Conservation (phyloP, 2,888 invertebrate genomes). For the Amphipyra berbera region DNA sequence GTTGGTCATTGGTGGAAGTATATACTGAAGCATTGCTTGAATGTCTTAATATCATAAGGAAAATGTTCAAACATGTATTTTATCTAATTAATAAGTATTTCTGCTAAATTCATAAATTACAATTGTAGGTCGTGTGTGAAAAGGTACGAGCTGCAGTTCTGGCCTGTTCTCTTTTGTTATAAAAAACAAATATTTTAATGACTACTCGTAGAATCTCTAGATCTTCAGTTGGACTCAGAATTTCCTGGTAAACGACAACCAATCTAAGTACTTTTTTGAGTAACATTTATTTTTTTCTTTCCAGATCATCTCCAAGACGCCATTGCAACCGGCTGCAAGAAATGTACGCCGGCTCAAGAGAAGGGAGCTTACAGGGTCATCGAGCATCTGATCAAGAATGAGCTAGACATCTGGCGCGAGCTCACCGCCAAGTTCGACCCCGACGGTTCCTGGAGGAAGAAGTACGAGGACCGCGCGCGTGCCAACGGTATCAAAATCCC, state of each 20-base stretch:
- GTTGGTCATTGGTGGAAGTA: no score
- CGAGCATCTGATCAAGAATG: conserved; percentile 91
- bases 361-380: conserved; percentile 91
- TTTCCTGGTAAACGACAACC: background rate
- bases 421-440: conserved; percentile 93
- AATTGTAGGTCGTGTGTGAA: no score
- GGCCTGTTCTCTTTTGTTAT: no score
- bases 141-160: no score
- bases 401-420: conserved; percentile 91
- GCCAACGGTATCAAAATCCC: conserved; percentile 84
- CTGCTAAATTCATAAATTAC: no score
- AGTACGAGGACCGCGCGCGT: conserved; percentile 90
- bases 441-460: conserved; percentile 90
- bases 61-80: no score
- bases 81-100: no score
- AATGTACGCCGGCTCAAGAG: conserved; percentile 92
- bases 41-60: no score
- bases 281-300: conserved; percentile 29
- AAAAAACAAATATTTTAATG: no score
- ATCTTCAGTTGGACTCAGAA: no score
- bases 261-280: no score
- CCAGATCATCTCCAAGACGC: conserved; percentile 92
- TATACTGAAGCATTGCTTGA: no score
- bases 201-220: background rate
- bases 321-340: conserved; percentile 91